Conservation (phyloP, 2,888 invertebrate genomes). For the Phytoseiulus persimilis region DNA sequence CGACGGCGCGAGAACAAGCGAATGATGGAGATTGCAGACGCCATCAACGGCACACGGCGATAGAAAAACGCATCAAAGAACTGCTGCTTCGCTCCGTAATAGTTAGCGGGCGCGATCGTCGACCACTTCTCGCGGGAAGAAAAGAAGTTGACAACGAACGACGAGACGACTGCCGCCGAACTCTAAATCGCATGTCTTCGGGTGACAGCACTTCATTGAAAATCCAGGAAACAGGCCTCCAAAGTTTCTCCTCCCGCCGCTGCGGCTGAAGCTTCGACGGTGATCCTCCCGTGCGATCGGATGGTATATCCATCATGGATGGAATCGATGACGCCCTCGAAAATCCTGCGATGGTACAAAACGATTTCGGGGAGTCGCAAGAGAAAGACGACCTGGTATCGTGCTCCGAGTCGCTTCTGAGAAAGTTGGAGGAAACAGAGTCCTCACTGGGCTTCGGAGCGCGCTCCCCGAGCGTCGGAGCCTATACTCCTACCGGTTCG, state of each 20-base stretch:
- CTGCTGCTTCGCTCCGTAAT: background rate
- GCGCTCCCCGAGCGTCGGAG: background rate
- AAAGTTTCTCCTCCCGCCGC: background rate
- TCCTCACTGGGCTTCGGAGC: background rate
- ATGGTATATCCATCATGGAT: background rate
- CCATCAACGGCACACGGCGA: background rate
- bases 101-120: background rate
- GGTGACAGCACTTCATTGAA: background rate
- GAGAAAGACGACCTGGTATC: background rate
- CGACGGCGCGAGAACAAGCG: background rate
- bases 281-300: background rate
- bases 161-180: background rate
- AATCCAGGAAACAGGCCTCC: background rate
- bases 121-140: background rate
- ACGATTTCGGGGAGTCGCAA: background rate
- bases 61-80: background rate
- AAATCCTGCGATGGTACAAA: background rate
- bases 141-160: background rate
- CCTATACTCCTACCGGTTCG: too few species aligned
- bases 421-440: background rate
- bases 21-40: background rate
- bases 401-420: too few species aligned
- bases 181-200: background rate
- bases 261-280: background rate
- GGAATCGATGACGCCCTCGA: background rate